Base-by-base conservation (phyloP, 2,113 vertebrate genomes). In the Paedocypris sp. region DNA sequence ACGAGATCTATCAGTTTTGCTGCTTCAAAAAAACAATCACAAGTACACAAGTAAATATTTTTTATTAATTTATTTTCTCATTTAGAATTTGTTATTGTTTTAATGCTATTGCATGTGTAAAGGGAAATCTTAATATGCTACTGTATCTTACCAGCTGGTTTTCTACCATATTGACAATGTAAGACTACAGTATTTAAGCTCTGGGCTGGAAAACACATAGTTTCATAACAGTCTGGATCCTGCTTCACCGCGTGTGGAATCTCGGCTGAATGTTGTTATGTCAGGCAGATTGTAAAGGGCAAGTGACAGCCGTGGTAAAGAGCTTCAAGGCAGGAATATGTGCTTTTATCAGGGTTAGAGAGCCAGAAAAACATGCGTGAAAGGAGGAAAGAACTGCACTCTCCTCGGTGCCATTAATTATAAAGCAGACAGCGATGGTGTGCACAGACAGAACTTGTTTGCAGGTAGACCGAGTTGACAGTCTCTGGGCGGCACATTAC, bases 361-460 rank as follows among this genome's bases (percentile, higher is more conserved):
- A 48, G 9, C 35, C 53, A 35, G 52, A 51, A 62, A 62, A 45
- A 58, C 18, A 41, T 36, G 51, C 65, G 5, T 43, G 51, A 6
- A 39, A 66, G 46, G 32, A 31, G 45, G 36, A 57, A 47, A 28
- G 26, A 42, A 47, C 47, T 32, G 33, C 18, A 20, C 41, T 60
- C 42, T 32, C 25, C 54, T 64, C 56, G 4, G 43, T 41, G 50
- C 49, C 36, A 61, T 68, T 64, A 68, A 72, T 72, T 64, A 72
- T 64, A 35, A 36, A 71, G 60, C 36, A 68, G 64, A 26, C 54
- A 36, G 60, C 26, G 25, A 35, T 61, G 57, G 46, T 4, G 35
- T 32, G 41, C 9, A 9, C 6, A 47, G 42, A 38, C 48, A 62
- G 12, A 51, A n/a, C 52, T 52, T 35, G 36, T 35, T 43, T 60